These are phyloP conservation scores for Holacanthella duospinosa DNA, from an alignment of 2,888 invertebrate genomes.

Conservation along the genomic window DNA sequence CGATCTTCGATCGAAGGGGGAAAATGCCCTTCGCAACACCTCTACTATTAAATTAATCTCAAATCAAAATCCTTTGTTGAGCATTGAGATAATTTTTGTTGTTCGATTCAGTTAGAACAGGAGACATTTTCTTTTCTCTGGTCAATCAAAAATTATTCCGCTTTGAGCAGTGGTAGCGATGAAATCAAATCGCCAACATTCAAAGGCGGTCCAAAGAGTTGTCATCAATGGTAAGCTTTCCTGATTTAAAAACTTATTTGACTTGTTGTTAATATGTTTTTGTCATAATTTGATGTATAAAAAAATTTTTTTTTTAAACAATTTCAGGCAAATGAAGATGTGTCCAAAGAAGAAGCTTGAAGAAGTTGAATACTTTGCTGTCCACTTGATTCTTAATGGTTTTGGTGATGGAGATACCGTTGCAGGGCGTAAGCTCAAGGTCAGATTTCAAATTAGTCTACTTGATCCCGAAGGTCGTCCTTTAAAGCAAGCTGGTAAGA, in stretches of 20 bases:
- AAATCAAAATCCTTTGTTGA: too few species aligned
- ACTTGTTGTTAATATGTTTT: neutral
- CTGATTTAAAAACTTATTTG: conserved; percentile 5
- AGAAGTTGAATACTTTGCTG: conserved; percentile 33
- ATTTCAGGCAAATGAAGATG: conserved; percentile 38
- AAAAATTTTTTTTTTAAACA: conserved; percentile 5
- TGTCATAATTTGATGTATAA: neutral
- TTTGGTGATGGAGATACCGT: conserved; percentile 30
- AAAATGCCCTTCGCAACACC: too few species aligned
- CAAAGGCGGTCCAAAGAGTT: conserved; percentile 33
- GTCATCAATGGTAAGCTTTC: conserved; percentile 31
- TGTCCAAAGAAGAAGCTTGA: conserved; percentile 34
- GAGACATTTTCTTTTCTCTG: conserved; percentile 35
- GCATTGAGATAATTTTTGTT: neutral
- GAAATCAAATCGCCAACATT: conserved; percentile 35
- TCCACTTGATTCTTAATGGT: conserved; percentile 29
- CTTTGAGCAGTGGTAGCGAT: conserved; percentile 28
- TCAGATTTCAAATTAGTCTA: conserved; percentile 33
- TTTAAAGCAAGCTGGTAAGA: conserved; percentile 33
- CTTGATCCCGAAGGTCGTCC: conserved; percentile 33
- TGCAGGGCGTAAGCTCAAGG: conserved; percentile 28
- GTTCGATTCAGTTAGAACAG: conserved; percentile 29
- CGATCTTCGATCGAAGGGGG: too few species aligned
- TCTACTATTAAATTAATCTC: too few species aligned
- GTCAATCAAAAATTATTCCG: conserved; percentile 29